Base-by-base conservation (phyloP, 1,140 invertebrate species). In the Wiebesia pumilae region DNA sequence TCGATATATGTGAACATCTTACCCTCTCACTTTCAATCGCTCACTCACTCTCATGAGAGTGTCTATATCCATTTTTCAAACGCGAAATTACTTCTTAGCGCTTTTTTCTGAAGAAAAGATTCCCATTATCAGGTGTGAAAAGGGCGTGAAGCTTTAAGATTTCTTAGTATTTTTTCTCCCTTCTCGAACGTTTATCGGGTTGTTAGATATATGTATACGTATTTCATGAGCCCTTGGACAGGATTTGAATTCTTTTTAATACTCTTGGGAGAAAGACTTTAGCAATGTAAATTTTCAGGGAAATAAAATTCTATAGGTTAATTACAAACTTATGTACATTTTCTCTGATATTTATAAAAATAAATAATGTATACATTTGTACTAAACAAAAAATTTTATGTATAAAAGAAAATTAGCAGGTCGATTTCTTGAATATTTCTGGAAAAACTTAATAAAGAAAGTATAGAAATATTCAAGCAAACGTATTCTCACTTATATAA, bases 41-140 rank as follows among this genome's bases (percentile, higher is more conserved):
- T 19, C 47, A n/a, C 71, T 58, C 24, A 10, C 40, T 10, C 40
- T 14, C 30, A 4, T n/a, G 58, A 58, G 40, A 58, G 40, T 81
- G 38, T 47, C 73, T 69, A 58, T 87, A 84, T 84, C 82, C 82
- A 81, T 87, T 87, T 87, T 54, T 87, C 81, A 84, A 87, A 84
- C 77, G 77, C 86, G 86, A 87, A 87, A 87, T 87, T 87, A 73
- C 85, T 73, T 86, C 80, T 75, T 35, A 51, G 69, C 80, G 54
- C 78, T 79, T 81, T 85, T 85, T 86, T 83, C 80, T 58, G 71
- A 86, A 87, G 81, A 87, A 87, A 83, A 87, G 81, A 87, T 87
- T 87, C 81, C 85, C 81, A 87, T 87, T 87, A 87, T 83, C 85
- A 83, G 81, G 85, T 83, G 81, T 87, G 85, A 87, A 87, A 83